Conservation (phyloP, 2,888 invertebrate species). For the Mythimna impura region DNA sequence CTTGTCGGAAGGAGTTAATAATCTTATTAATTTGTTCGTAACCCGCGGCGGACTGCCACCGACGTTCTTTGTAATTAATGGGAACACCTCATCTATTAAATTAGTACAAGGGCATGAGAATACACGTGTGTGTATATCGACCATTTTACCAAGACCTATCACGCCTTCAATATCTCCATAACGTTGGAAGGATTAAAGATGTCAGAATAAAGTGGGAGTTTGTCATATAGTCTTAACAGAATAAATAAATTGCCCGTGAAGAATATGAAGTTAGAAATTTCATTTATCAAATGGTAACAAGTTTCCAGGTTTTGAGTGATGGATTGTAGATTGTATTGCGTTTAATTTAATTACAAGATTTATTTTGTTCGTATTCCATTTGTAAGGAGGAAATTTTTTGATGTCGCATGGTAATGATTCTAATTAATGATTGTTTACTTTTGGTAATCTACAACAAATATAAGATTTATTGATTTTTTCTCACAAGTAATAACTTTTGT, state of each 20-base stretch:
- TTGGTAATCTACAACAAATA: too few species aligned
- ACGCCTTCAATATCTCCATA: slow-evolving; percentile 45
- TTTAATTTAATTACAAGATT: slow-evolving; percentile 51
- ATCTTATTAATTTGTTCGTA: slow-evolving; percentile 88
- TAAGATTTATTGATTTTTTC: too few species aligned
- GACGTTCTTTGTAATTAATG: slow-evolving; percentile 90
- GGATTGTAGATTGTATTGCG: slow-evolving; percentile 66
- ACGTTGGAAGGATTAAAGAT: slow-evolving; percentile 55
- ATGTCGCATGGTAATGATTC: background rate
- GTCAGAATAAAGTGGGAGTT: slow-evolving; percentile 71
- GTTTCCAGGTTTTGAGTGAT: slow-evolving; percentile 74
- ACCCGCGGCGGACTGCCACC: slow-evolving; percentile 83
- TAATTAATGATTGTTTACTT: background rate
- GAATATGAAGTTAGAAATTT: slow-evolving; percentile 87
- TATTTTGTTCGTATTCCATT: slow-evolving; percentile 14
- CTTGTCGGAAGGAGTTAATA: slow-evolving; percentile 89
- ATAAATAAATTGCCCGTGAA: slow-evolving; percentile 89
- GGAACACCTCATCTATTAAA: slow-evolving; percentile 90
- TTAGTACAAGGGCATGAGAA: slow-evolving; percentile 87
- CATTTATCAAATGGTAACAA: slow-evolving; percentile 84
- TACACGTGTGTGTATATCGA: slow-evolving; percentile 79
- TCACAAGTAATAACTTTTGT: too few species aligned
- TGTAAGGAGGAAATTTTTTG: background rate
- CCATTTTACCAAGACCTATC: slow-evolving; percentile 76
- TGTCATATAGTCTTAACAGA: slow-evolving; percentile 82